Conservation (phyloP, 2,888 invertebrate species). For the Junonia oenone region DNA sequence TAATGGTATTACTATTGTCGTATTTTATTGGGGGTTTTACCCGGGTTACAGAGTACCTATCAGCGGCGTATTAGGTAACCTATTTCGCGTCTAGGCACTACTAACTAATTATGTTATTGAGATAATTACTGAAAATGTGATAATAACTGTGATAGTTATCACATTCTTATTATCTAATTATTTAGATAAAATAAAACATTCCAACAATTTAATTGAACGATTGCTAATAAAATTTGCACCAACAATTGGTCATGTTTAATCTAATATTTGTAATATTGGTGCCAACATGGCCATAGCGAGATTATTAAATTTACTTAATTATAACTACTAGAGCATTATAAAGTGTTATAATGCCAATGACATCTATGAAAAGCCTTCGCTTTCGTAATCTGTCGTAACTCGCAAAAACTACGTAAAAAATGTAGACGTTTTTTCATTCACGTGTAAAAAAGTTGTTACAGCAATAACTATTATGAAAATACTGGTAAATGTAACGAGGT, state of each 20-base stretch:
- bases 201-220: too few relatives aligned
- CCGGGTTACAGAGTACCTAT: too few relatives aligned
- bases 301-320: slow-evolving; percentile 2
- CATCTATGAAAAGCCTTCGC: slow-evolving; percentile 14
- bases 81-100: too few relatives aligned
- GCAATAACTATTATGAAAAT: neutral
- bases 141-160: too few relatives aligned
- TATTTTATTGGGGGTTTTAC: too few relatives aligned
- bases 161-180: too few relatives aligned
- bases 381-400: slow-evolving; percentile 12
- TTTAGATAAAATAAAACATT: too few relatives aligned
- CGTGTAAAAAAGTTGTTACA: neutral
- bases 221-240: neutral
- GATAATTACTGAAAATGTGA: too few relatives aligned
- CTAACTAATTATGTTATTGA: too few relatives aligned
- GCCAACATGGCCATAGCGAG: neutral
- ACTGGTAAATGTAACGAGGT: neutral
- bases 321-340: neutral
- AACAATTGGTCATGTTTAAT: neutral
- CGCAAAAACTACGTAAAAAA: slow-evolving; percentile 18
- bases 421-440: slow-evolving; percentile 8
- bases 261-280: too few relatives aligned
- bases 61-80: too few relatives aligned
- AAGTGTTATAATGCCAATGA: slow-evolving; percentile 11
- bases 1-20: too few relatives aligned